Evolutionary conservation across 2,797 vertebrate genomes (phyloP), one percentile per base, ranked within the genome.

Genomic region (Nannoperca australis): DNA sequence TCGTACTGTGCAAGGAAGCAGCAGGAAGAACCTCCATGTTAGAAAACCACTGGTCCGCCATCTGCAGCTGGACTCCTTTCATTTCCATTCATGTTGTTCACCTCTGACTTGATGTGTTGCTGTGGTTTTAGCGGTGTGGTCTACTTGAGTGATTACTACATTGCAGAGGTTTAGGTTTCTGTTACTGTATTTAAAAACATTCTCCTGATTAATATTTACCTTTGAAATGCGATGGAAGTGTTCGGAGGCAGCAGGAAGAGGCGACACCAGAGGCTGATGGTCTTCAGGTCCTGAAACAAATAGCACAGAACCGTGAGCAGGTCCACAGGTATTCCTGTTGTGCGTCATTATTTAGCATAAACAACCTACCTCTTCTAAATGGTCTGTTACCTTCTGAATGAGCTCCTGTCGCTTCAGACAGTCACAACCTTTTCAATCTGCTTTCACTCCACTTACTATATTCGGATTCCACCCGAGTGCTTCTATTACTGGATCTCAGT

Each of bases 181-280:
- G n/a, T n/a, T n/a, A n/a, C n/a, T n/a, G n/a, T n/a, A n/a, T 14
- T 38, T 22, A 5, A 22, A 70, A 50, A 18, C 24, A 14, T n/a
- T 62, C 7, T 20, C 54, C 50, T 10, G 32, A 64, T 30, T 18
- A 8, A 51, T 44, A 6, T 49, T 82, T 76, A 92, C 91, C 85
- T 80, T 73, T 65, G 87, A 85, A 18, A 66, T 63, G 3, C 58
- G 75, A 49, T 72, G 80, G 22, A 81, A 65, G 30, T 83, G 87
- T 76, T 89, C 85, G 72, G 78, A 32, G 17, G 71, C 9, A 18
- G 40, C 42, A 44, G 76, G 54, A 68, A 73, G 76, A 58, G 73
- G 67, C 0, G 12, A n/a, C 22, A 60, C 69, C 69, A 78, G 42
- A 36, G 81, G 54, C 67, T 50, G 86, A 12, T 78, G 83, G 36